Evolutionary conservation across 2,113 vertebrate genomes (phyloP).

Genomic region (Edolisoma coerulescens): DNA sequence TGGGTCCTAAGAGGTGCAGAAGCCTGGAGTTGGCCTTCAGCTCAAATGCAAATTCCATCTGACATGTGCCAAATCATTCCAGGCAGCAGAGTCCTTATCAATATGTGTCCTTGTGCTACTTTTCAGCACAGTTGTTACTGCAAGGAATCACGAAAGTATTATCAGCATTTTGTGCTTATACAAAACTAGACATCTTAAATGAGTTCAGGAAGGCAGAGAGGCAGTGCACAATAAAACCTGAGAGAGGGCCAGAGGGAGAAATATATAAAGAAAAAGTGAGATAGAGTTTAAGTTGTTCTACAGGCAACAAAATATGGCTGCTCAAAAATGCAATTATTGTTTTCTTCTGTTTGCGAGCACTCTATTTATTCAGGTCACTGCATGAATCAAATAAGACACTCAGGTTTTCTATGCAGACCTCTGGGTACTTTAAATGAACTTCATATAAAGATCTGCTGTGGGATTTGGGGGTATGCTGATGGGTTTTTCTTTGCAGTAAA

Average conservation of each 20-base stretch:
- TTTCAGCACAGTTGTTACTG: background rate
- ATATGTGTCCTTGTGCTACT: background rate
- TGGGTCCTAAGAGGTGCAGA: conserved; percentile 12
- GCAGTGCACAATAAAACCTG: background rate
- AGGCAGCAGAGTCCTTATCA: background rate
- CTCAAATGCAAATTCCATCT: background rate
- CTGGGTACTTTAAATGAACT: background rate
- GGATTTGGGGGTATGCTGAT: background rate
- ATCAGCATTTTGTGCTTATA: background rate
- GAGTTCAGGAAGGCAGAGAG: background rate
- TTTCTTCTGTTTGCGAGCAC: background rate
- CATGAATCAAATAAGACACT: background rate
- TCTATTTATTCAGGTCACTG: conserved; percentile 28
- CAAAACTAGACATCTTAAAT: background rate
- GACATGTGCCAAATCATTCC: background rate
- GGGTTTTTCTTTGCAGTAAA: background rate
- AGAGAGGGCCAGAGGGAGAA: background rate
- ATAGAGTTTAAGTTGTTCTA: background rate
- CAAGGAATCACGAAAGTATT: background rate
- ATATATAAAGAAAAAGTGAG: background rate
- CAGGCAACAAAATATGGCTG: background rate
- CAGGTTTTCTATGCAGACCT: background rate
- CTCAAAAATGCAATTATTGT: conserved; percentile 9
- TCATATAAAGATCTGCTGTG: background rate
- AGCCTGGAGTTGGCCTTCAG: background rate